Conservation (phyloP, 2,113 vertebrate species). For the Saimiri boliviensis region DNA sequence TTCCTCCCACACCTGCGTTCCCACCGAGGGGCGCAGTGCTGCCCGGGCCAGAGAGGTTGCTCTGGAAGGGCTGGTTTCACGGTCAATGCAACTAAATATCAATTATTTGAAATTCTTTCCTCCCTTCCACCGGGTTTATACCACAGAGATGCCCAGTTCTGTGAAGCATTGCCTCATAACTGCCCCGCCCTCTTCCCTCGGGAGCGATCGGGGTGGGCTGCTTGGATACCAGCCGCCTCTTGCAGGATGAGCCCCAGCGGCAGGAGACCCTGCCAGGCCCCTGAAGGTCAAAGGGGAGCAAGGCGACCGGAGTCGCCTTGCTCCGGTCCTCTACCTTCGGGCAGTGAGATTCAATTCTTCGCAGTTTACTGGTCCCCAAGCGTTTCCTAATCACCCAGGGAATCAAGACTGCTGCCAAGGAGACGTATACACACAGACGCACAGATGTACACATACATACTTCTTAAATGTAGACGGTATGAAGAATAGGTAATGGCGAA, state of each 20-base stretch:
- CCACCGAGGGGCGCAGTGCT: too few relatives aligned
- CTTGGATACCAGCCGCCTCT: not conserved
- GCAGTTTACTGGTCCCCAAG: not conserved
- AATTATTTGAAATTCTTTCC: not conserved
- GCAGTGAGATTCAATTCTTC: not conserved
- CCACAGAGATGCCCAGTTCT: not conserved
- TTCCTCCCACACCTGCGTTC: too few relatives aligned
- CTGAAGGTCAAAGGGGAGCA: not conserved
- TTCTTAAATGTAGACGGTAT: not conserved
- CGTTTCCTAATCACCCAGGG: not conserved
- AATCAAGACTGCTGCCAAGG: not conserved
- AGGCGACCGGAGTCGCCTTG: too few relatives aligned
- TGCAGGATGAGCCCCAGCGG: not conserved
- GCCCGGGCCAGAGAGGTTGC: not conserved
- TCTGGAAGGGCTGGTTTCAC: not conserved
- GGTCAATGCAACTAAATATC: not conserved
- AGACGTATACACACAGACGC: accelerated
- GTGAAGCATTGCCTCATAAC: accelerated
- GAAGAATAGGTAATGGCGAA: not conserved
- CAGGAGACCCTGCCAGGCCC: not conserved
- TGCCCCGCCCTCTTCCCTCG: not conserved
- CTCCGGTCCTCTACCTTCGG: not conserved
- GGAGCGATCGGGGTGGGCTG: not conserved
- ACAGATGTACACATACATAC: not conserved
- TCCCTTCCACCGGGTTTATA: not conserved